Percentiles rank a stretch among this genome's conserved stretches.
These are phyloP conservation scores for Plecotus auritus DNA, from an alignment of 2,113 vertebrate species.

Conservation along the genomic window DNA sequence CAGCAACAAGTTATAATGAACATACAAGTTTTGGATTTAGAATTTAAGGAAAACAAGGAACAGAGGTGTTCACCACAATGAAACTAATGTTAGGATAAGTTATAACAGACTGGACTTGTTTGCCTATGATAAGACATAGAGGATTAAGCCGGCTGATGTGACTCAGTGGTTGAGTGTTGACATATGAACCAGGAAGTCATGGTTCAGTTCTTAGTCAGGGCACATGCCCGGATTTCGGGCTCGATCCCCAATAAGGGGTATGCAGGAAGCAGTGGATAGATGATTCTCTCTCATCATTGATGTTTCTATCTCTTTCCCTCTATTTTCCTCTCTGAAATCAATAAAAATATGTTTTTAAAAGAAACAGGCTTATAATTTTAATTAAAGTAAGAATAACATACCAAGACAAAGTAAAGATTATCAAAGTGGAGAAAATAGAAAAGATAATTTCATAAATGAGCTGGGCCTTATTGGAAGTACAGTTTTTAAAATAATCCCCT, in stretches of 20 bases:
- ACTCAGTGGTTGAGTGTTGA: no score
- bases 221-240: no score
- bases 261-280: no score
- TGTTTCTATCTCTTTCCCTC: no score
- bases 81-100: background rate
- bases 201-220: no score
- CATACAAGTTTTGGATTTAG: background rate
- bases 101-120: background rate
- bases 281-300: no score
- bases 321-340: no score
- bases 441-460: constrained; percentile 4
- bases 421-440: background rate
- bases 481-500: background rate
- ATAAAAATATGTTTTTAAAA: no score
- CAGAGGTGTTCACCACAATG: background rate
- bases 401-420: constrained; percentile 16
- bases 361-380: background rate
- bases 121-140: background rate
- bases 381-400: background rate
- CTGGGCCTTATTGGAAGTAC: background rate
- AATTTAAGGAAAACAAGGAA: background rate
- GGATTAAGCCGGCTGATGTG: no score
- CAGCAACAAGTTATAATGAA: background rate
- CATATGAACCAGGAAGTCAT: no score
- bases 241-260: no score